Evolutionary conservation across 2,797 vertebrate genomes (phyloP), one percentile per base, ranked within the genome.

Genomic region (Aldrovandia affinis): DNA sequence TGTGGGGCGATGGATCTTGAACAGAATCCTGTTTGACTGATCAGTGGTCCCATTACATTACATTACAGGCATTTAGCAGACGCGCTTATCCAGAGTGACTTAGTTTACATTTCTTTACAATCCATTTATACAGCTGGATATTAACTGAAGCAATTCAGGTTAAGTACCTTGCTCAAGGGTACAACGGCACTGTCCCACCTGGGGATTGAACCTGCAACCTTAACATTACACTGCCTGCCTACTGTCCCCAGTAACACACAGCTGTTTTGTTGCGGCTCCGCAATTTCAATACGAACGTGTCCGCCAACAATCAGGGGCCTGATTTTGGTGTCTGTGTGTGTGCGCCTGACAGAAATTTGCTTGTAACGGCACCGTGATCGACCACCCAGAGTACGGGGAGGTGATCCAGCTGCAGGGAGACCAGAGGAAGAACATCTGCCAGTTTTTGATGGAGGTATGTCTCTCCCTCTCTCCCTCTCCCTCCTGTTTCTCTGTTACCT

Each of bases 391-490:
- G 55, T 96, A 96, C 93, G 95, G 96, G n/a, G 95, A 96, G 92
- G 96, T 96, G 68, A 96, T 96, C 89, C 96, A 96, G 90, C 95
- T 96, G 85, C 96, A 96, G 86, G 95, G 96, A 87, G 96, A 96
- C 89, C 96, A 96, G 86, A 93, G 96, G 14, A 96, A 96, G 86
- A 96, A 96, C 82, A 96, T 96, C 87, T 96, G 95, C 91, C 96
- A 96, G 52, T 96, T 96, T 88, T 95, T 96, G 28, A 85, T 96
- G 89, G 96, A 96, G 93, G 96, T 96, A 83, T 94, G 94, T 39
- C n/a, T 79, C 47, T 3, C 10, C 18, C 78, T 25, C 47, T 20
- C 12, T 18, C 22, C 1, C 33, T 33, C 15, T 1, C 3, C 39
- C 20, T 0, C 12, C 42, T 25, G 8, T 50, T 20, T 50, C 20